phyloP scores from a whole-genome alignment of 2,888 invertebrate species.

The Chrysolina haemoptera region DNA sequence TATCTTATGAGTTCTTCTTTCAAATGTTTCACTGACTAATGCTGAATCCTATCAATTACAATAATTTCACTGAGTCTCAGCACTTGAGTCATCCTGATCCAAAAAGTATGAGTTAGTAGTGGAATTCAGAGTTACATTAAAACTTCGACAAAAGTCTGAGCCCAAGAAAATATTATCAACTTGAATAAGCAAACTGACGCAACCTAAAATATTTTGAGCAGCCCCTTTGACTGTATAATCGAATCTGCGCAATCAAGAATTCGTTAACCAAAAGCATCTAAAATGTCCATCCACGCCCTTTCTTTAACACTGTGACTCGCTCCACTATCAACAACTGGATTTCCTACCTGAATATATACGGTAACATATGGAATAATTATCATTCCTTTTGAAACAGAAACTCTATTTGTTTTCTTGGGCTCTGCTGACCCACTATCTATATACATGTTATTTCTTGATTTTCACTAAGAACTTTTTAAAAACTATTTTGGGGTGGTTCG shows the following conservation, averaged over 20 bases:
- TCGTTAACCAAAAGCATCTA: background rate
- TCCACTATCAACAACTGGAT: background rate
- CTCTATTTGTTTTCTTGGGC: background rate
- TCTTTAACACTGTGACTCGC: slow-evolving; percentile 1
- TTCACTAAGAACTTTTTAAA: too few species aligned
- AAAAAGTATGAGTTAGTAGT: background rate
- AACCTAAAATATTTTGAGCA: background rate
- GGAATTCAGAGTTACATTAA: background rate
- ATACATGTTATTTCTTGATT: too few species aligned
- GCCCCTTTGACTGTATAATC: slow-evolving; percentile 11
- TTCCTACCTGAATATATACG: slow-evolving; percentile 10
- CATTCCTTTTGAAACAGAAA: slow-evolving; percentile 1
- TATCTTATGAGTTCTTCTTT: background rate
- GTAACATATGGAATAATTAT: background rate
- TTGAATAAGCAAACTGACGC: too few species aligned
- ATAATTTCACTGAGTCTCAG: background rate
- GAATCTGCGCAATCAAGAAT: background rate
- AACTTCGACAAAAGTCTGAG: background rate
- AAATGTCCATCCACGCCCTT: background rate
- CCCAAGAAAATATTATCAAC: background rate
- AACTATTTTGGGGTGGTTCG: too few species aligned
- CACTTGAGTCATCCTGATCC: background rate
- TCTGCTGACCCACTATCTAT: background rate
- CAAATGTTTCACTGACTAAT: background rate
- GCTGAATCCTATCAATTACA: background rate